Percentiles rank a stretch among this genome's conserved stretches.
Conservation (phyloP, 2,888 invertebrate genomes). For the Chymomyza procnemis region DNA sequence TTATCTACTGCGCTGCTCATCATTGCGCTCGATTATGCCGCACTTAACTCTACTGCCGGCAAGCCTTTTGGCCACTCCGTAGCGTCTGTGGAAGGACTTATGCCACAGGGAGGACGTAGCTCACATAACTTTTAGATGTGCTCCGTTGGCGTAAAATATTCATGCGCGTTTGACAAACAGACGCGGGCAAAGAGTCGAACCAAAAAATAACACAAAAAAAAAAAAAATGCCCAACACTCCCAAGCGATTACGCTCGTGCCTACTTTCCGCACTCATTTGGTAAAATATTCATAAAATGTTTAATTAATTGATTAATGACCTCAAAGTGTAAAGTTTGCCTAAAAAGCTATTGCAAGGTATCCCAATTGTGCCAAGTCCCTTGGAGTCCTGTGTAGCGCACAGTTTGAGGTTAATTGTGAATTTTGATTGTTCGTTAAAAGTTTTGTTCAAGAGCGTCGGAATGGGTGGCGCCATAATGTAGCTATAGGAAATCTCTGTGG, state of each 20-base stretch:
- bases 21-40: slow-evolving; percentile 54
- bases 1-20: slow-evolving; percentile 54
- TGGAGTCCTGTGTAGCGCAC: slow-evolving; percentile 2
- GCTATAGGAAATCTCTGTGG: neutral
- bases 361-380: slow-evolving; percentile 32
- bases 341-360: slow-evolving; percentile 52
- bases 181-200: too few relatives aligned
- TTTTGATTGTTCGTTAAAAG: slow-evolving; percentile 28
- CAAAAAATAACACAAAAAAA: too few relatives aligned
- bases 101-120: neutral
- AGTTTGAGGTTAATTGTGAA: slow-evolving; percentile 21
- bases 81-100: neutral
- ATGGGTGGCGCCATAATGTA: neutral
- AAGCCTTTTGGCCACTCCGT: neutral
- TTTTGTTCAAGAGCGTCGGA: slow-evolving; percentile 25
- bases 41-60: slow-evolving; percentile 8
- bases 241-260: slow-evolving; percentile 47
- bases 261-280: slow-evolving; percentile 26
- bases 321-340: slow-evolving; percentile 52
- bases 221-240: slow-evolving; percentile 23
- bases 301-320: slow-evolving; percentile 75
- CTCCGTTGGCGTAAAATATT: slow-evolving; percentile 60
- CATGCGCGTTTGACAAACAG: slow-evolving; percentile 58
- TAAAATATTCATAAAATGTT: slow-evolving; percentile 70
- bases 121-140: slow-evolving; percentile 48